Evolutionary conservation across 2,888 invertebrate species (phyloP).

Genomic region (Microchrysa polita): DNA sequence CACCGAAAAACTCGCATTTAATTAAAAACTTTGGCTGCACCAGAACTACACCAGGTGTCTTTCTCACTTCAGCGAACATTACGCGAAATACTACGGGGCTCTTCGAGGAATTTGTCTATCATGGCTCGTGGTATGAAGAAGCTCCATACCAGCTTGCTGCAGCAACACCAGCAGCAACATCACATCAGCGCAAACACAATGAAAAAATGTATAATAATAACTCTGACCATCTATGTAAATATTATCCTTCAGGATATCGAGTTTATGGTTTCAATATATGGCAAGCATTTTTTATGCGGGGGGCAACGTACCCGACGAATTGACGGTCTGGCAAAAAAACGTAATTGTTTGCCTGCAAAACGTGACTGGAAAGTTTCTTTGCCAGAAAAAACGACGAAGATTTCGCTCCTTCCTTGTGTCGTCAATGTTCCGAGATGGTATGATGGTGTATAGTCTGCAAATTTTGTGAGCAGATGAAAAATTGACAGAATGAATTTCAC

Average conservation of each 20-base stretch:
- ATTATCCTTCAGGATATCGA: constrained; percentile 35
- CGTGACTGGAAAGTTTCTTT: constrained; percentile 42
- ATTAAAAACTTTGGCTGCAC: constrained; percentile 39
- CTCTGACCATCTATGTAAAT: constrained; percentile 41
- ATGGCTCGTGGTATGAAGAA: constrained; percentile 8
- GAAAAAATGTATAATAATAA: constrained; percentile 33
- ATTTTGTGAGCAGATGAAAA: constrained; percentile 34
- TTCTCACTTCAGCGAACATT: constrained; percentile 26
- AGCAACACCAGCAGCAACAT: no score
- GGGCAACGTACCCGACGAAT: not conserved
- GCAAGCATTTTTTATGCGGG: no score
- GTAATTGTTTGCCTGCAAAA: constrained; percentile 41
- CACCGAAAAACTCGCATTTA: constrained; percentile 26
- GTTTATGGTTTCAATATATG: constrained; percentile 35
- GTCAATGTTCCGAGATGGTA: no score
- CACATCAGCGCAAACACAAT: constrained; percentile 9
- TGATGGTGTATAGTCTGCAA: no score
- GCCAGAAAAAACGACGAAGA: constrained; percentile 9
- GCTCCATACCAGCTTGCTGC: no score
- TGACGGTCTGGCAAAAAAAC: constrained; percentile 10
- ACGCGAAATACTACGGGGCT: not conserved
- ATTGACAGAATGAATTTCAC: constrained; percentile 43
- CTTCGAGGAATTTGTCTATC: constrained; percentile 25
- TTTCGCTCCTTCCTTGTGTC: constrained; percentile 6
- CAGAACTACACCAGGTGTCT: constrained; percentile 25